These are phyloP conservation scores for Entomobrya proxima DNA, from an alignment of 2,888 invertebrate species.

Conservation along the genomic window DNA sequence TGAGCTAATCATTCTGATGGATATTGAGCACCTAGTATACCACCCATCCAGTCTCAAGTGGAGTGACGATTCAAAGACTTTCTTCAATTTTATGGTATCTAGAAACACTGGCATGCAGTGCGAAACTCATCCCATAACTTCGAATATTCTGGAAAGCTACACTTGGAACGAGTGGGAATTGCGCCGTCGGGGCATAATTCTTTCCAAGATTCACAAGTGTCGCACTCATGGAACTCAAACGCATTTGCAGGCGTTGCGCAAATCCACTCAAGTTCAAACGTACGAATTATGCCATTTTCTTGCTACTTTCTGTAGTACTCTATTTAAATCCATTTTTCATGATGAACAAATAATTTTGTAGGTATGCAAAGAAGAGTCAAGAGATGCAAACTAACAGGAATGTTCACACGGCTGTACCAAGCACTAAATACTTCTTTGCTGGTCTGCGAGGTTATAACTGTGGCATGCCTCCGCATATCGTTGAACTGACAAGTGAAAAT, in stretches of 20 bases:
- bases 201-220: constrained; percentile 73
- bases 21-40: constrained; percentile 67
- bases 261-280: constrained; percentile 63
- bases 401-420: constrained; percentile 63
- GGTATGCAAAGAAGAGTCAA: constrained; percentile 52
- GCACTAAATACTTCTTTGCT: constrained; percentile 70
- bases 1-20: constrained; percentile 70
- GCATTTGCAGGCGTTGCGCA: constrained; percentile 63
- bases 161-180: constrained; percentile 75
- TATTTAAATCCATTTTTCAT: no score
- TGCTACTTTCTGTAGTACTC: no score
- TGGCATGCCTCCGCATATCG: constrained; percentile 71
- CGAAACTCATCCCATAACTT: constrained; percentile 71
- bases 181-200: constrained; percentile 69
- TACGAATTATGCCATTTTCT: no score
- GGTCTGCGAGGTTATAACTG: constrained; percentile 72
- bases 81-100: constrained; percentile 49
- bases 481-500: constrained; percentile 70
- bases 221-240: constrained; percentile 74
- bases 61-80: background rate
- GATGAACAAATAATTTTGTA: no score
- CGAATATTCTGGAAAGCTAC: constrained; percentile 67
- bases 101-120: constrained; percentile 68
- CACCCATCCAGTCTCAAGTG: constrained; percentile 46
- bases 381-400: constrained; percentile 66